phyloP scores from a whole-genome alignment of 2,888 invertebrate species.

The Orthosia gothica region DNA sequence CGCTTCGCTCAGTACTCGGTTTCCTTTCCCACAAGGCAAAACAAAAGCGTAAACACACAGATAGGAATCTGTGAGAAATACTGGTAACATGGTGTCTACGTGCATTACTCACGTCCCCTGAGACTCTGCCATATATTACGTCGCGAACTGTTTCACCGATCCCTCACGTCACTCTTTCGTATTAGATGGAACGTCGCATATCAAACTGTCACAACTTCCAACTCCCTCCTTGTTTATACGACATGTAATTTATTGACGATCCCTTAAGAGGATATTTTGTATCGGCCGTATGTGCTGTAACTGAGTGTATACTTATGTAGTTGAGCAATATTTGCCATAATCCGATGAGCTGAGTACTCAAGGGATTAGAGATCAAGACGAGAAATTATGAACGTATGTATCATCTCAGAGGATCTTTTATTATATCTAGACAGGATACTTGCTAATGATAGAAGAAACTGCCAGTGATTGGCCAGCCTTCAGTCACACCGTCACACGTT shows the following conservation, averaged over 20 bases:
- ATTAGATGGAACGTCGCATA: conserved; percentile 56
- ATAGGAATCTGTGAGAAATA: conserved; percentile 51
- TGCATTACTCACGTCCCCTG: conserved; percentile 51
- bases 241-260: conserved; percentile 56
- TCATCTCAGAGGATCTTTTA: neutral
- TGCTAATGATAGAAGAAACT: conserved; percentile 8
- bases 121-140: conserved; percentile 31
- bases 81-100: conserved; percentile 20
- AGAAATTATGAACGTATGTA: neutral
- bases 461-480: neutral
- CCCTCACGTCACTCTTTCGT: conserved; percentile 52
- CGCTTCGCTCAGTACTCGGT: neutral
- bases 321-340: conserved; percentile 27
- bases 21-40: conserved; percentile 17
- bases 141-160: conserved; percentile 46
- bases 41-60: conserved; percentile 40
- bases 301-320: conserved; percentile 1
- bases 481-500: neutral
- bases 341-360: conserved; percentile 17
- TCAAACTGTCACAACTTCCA: conserved; percentile 54
- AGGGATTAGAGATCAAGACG: conserved; percentile 21
- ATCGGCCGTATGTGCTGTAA: conserved; percentile 13
- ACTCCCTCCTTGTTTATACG: conserved; percentile 48
- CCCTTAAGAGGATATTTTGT: conserved; percentile 49
- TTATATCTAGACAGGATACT: neutral